These are phyloP conservation scores for Tringa solitaria DNA, from an alignment of 2,113 vertebrate species.

Conservation along the genomic window DNA sequence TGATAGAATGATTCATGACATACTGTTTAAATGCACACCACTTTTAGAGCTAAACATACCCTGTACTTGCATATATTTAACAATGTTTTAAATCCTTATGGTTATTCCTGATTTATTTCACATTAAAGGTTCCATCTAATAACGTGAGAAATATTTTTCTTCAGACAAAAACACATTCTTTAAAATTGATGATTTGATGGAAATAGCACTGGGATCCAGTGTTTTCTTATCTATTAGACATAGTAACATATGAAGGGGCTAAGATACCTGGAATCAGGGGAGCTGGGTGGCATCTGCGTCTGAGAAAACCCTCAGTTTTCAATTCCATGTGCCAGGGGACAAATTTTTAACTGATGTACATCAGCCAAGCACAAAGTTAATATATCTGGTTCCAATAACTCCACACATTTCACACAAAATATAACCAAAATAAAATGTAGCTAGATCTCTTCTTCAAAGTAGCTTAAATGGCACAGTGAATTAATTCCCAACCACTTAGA, in stretches of 20 bases:
- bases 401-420: neutral
- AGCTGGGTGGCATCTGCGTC: neutral
- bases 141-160: neutral
- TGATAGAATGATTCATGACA: neutral
- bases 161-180: neutral
- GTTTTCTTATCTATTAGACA: neutral
- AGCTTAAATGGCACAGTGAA: neutral
- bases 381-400: neutral
- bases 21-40: neutral
- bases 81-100: neutral
- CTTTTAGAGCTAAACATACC: neutral
- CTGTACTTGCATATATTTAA: neutral
- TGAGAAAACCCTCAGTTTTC: neutral
- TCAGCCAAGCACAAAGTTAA: neutral
- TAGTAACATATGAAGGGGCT: neutral
- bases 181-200: neutral
- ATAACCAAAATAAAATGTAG: neutral
- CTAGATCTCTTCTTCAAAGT: slow-evolving; percentile 4
- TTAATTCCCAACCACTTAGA: neutral
- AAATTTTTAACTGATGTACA: neutral
- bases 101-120: neutral
- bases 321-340: neutral
- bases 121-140: neutral
- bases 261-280: neutral
- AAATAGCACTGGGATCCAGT: neutral